A percentile compares a stretch with the other conserved stretches of the same genome.
These are phyloP conservation scores for Pimpla rufipes DNA, from an alignment of 2,888 invertebrate genomes.

Conservation along the genomic window DNA sequence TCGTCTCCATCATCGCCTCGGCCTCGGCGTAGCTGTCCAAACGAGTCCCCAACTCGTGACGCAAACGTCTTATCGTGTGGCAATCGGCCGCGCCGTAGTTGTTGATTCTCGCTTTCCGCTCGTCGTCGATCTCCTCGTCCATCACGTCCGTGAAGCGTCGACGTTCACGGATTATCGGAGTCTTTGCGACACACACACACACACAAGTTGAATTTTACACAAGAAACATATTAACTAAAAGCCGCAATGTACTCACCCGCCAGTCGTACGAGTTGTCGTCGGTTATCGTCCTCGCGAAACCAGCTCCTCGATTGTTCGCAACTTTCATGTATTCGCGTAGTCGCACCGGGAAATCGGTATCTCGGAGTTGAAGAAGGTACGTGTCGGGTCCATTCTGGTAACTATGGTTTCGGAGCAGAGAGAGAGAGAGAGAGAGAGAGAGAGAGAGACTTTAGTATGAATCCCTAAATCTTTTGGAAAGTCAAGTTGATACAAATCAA, in stretches of 20 bases:
- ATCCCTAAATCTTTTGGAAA: not conserved
- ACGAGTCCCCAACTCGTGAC: constrained; percentile 94
- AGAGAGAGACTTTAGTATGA: not conserved
- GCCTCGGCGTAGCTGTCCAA: constrained; percentile 95
- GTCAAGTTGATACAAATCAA: not conserved
- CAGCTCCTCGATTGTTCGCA: constrained; percentile 92
- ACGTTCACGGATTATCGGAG: constrained; percentile 95
- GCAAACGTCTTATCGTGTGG: constrained; percentile 90
- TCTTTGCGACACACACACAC: no score
- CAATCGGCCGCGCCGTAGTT: constrained; percentile 90
- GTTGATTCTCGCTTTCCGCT: constrained; percentile 92
- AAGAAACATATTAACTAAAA: no score
- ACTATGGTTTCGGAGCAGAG: no score
- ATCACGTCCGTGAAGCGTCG: constrained; percentile 97
- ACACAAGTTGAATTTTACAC: no score
- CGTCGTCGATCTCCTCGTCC: constrained; percentile 98
- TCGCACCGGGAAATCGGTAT: constrained; percentile 97
- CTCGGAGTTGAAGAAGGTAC: constrained; percentile 96
- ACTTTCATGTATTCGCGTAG: constrained; percentile 97
- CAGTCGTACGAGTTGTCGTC: constrained; percentile 91
- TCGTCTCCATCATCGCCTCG: constrained; percentile 93
- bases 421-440: no score
- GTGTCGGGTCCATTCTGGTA: constrained; percentile 99
- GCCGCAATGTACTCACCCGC: constrained; percentile 88
- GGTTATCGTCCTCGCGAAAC: constrained; percentile 89